phyloP scores from a whole-genome alignment of 2,797 vertebrate genomes.

The Valencia hispanica region DNA sequence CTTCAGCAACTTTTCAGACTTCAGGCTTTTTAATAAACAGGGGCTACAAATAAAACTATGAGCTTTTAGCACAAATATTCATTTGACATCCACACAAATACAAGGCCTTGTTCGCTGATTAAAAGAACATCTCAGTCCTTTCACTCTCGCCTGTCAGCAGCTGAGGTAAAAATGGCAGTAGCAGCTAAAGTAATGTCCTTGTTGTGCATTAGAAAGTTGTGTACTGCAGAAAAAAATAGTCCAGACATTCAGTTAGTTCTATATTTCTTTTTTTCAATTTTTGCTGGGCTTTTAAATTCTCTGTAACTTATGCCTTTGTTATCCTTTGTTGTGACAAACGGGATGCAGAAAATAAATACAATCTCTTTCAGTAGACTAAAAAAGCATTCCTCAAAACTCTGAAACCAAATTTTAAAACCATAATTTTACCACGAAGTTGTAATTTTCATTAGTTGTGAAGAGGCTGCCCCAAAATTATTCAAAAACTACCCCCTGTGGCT shows the following conservation, averaged over 20 bases:
- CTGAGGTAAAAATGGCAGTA: background rate
- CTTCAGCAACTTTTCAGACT: background rate
- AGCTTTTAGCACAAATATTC: background rate
- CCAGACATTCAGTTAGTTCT: background rate
- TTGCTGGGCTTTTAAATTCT: background rate
- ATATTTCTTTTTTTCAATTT: background rate
- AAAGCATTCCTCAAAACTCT: background rate
- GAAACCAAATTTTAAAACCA: background rate
- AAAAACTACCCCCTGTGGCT: background rate
- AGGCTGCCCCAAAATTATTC: background rate
- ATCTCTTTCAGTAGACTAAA: background rate
- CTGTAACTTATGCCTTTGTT: too few species aligned
- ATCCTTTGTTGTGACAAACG: background rate
- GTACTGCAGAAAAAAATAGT: background rate
- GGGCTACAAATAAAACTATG: background rate
- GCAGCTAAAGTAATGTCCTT: constrained; percentile 1
- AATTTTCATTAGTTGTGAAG: background rate
- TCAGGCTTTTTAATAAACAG: background rate
- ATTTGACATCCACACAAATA: background rate
- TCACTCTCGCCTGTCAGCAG: background rate
- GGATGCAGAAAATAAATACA: background rate
- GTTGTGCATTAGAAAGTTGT: background rate
- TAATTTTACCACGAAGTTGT: background rate
- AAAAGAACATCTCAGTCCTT: background rate
- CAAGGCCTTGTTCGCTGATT: background rate